Evolutionary conservation across 2,888 invertebrate species (phyloP).

Genomic region (Sarcophaga variegata): DNA sequence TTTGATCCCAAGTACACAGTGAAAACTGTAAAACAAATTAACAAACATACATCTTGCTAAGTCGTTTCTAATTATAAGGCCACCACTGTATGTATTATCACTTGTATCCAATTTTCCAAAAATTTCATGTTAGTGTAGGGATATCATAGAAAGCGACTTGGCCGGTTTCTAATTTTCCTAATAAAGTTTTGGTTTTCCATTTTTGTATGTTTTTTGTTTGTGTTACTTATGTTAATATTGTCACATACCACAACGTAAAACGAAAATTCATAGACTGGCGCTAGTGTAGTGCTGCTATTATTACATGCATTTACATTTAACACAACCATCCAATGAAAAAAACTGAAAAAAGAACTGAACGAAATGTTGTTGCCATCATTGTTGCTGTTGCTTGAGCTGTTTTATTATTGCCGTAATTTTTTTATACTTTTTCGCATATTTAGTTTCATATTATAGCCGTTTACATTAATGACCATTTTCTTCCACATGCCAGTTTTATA

Average conservation of each 20-base stretch:
- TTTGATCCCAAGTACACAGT: no score
- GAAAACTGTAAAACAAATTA: no score
- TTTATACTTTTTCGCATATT: slow-evolving; percentile 5
- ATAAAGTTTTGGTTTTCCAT: not conserved
- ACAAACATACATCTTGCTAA: no score
- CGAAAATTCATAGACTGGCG: slow-evolving; percentile 56
- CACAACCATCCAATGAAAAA: not conserved
- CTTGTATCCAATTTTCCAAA: no score
- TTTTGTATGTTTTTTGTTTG: not conserved
- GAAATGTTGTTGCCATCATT: not conserved
- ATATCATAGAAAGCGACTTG: no score
- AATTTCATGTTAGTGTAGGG: no score
- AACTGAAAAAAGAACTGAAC: not conserved
- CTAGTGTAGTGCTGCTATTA: slow-evolving; percentile 58
- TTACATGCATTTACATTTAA: slow-evolving; percentile 49
- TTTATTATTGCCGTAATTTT: not conserved
- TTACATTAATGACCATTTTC: not conserved
- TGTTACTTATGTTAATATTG: slow-evolving; percentile 54
- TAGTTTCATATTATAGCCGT: not conserved
- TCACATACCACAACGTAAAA: slow-evolving; percentile 52
- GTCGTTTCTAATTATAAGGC: no score
- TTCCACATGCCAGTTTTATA: not conserved
- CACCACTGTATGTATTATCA: no score
- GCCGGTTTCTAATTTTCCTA: no score
- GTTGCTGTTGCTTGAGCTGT: not conserved